Conservation (phyloP, 2,113 vertebrate genomes). For the Oophaga pumilio region DNA sequence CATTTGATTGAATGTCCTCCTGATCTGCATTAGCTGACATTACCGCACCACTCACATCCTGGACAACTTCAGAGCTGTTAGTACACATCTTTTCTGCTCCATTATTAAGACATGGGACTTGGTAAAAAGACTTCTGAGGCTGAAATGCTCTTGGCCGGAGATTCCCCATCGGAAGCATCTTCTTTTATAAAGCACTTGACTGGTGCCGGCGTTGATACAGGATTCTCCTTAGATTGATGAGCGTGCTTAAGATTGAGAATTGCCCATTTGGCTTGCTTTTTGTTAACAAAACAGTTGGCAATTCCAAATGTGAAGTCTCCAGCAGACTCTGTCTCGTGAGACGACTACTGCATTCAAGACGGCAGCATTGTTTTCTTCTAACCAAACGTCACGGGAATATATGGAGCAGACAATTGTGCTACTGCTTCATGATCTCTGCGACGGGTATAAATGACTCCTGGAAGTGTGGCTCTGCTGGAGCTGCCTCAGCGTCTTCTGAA, state of each 20-base stretch:
- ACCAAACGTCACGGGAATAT: background rate
- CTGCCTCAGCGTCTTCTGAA: background rate
- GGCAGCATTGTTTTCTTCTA: background rate
- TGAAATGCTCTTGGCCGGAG: background rate
- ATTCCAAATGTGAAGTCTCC: background rate
- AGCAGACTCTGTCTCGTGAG: background rate
- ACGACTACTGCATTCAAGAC: background rate
- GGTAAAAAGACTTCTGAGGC: background rate
- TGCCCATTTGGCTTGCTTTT: conserved; percentile 21
- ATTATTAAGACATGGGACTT: background rate
- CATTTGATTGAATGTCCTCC: background rate
- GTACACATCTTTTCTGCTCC: background rate
- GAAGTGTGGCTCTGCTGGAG: background rate
- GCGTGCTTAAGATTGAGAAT: background rate
- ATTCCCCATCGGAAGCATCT: background rate
- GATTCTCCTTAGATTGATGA: background rate
- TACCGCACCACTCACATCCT: background rate
- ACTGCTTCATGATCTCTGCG: background rate
- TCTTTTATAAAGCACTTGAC: conserved; percentile 14
- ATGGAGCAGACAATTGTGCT: background rate
- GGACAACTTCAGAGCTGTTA: background rate
- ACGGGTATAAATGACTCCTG: background rate
- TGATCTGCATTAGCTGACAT: background rate
- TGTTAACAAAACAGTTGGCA: background rate
- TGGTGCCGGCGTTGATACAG: background rate